Percentiles rank a stretch among this genome's conserved stretches.
phyloP scores from a whole-genome alignment of 1,140 invertebrate genomes.

The Drosophila leontia region DNA sequence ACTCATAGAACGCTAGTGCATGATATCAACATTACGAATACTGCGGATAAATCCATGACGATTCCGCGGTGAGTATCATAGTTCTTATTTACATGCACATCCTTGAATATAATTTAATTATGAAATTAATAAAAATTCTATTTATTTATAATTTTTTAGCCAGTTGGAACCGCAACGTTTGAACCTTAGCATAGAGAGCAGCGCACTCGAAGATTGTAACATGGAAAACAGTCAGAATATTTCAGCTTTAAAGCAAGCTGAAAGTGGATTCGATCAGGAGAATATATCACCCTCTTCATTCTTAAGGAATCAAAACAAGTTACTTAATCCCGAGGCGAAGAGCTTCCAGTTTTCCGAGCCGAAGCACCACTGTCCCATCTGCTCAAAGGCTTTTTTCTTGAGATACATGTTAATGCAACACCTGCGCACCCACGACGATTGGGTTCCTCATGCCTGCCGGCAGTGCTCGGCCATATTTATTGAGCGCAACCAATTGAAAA shows the following conservation, averaged over 20 bases:
- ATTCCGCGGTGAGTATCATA: background rate
- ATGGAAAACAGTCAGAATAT: background rate
- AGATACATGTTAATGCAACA: background rate
- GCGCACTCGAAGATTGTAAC: background rate
- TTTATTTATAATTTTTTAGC: background rate
- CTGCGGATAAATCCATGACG: background rate
- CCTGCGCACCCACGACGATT: background rate
- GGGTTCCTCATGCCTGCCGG: background rate
- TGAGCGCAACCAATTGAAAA: background rate
- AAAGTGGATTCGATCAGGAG: background rate
- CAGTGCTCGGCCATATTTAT: conserved; percentile 1
- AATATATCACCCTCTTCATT: background rate
- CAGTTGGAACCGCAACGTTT: background rate
- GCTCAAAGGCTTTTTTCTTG: background rate
- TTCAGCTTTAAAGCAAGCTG: background rate
- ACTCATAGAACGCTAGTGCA: background rate
- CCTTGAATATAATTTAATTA: too few relatives aligned
- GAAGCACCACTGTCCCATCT: background rate
- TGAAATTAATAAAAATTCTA: too few relatives aligned
- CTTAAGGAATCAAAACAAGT: background rate
- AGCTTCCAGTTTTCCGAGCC: background rate
- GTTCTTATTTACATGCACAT: background rate
- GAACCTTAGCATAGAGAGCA: background rate
- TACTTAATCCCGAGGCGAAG: background rate
- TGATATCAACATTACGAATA: background rate